A percentile compares a stretch with the other conserved stretches of the same genome.
Evolutionary conservation across 1,140 invertebrate species (phyloP).

Genomic region (Leptinotarsa lineolata): DNA sequence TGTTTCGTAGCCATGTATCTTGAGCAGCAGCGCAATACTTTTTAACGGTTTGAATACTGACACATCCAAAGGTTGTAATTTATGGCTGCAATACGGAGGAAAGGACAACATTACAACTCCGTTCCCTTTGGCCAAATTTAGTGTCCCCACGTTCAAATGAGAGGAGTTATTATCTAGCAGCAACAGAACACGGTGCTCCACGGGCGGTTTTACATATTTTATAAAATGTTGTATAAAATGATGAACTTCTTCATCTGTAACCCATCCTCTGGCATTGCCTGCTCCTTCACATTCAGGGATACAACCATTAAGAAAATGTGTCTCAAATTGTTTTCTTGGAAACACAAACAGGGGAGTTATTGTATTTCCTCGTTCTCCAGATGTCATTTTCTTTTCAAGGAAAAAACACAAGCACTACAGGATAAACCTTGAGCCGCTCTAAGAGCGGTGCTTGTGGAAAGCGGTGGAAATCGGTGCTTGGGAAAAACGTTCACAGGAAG

Average conservation of each 20-base stretch:
- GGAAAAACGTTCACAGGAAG: no score
- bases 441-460: no score
- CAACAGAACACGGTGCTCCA: constrained; percentile 1
- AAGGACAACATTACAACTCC: constrained; percentile 27
- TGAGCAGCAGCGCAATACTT: no score
- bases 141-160: constrained; percentile 37
- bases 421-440: no score
- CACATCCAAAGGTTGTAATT: no score
- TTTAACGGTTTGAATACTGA: no score
- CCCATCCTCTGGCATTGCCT: constrained; percentile 33
- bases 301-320: constrained; percentile 12
- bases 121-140: constrained; percentile 33
- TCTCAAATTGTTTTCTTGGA: constrained; percentile 27
- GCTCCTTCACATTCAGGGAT: constrained; percentile 32
- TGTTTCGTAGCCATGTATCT: no score
- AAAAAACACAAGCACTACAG: no score
- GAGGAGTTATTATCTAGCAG: constrained; percentile 37
- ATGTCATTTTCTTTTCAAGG: no score
- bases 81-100: no score
- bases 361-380: constrained; percentile 29
- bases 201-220: constrained; percentile 23
- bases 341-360: constrained; percentile 32
- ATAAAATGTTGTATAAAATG: constrained; percentile 24
- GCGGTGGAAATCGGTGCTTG: no score
- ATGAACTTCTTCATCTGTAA: constrained; percentile 5